Conservation (phyloP, 2,888 invertebrate genomes). For the Agrochola litura region DNA sequence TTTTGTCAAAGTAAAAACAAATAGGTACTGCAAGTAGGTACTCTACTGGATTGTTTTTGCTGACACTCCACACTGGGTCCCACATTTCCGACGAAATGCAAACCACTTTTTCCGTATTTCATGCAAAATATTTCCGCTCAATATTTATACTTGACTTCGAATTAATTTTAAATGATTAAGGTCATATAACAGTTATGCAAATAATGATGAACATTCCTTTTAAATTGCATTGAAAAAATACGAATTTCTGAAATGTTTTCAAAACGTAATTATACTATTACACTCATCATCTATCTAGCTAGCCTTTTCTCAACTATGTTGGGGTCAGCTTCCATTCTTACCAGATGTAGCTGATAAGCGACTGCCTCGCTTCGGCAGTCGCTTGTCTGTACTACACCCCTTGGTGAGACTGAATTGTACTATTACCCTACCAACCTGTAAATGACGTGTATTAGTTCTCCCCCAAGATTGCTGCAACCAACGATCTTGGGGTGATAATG, state of each 20-base stretch:
- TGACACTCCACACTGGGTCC: constrained; percentile 37
- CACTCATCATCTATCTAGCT: background rate
- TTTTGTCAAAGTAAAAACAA: constrained; percentile 7
- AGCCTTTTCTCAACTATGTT: background rate
- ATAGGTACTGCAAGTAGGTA: background rate
- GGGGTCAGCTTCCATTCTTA: background rate
- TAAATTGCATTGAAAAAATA: background rate
- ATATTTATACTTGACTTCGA: constrained; percentile 31
- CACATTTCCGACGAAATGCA: constrained; percentile 13
- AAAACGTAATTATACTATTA: background rate
- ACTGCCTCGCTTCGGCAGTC: background rate
- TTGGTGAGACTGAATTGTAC: background rate
- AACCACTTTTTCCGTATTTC: constrained; percentile 40
- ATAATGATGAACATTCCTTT: background rate
- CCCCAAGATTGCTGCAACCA: constrained; percentile 23
- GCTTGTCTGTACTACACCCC: background rate
- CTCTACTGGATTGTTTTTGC: constrained; percentile 27
- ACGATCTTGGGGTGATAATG: constrained; percentile 60
- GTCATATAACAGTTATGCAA: background rate
- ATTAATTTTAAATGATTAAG: constrained; percentile 4
- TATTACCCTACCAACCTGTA: constrained; percentile 5
- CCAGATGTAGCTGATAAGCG: background rate
- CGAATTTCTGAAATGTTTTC: background rate
- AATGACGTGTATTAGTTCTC: constrained; percentile 12
- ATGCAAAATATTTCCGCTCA: constrained; percentile 15